Base-by-base conservation (phyloP, 2,113 vertebrate species). In the Paraplagusia blochii region DNA sequence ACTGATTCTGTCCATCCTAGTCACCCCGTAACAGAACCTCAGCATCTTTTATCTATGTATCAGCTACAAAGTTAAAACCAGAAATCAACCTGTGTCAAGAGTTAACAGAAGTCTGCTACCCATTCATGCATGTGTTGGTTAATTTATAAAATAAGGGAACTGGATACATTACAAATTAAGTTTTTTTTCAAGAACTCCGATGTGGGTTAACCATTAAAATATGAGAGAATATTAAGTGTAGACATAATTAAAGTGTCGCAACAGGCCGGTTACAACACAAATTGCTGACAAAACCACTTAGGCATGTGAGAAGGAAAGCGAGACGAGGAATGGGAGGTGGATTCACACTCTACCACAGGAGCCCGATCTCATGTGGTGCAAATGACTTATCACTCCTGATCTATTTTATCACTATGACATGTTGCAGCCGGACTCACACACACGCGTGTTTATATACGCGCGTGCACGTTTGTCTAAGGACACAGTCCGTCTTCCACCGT, bases 161-260 rank as follows among this genome's bases (percentile, higher is more conserved):
- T 16, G 43, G 38, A 44, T 53, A 44, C 38, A 50, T 53, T 59
- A 14, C 40, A 17, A 44, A 52, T 52, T 4, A 59, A 52, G 36
- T 53, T 1, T 8, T 60, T 58, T 35, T n/a, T n/a, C n/a, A 40
- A 40, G 36, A 60, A 15, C 34, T 35, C 9, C n/a, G 15, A 51
- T 65, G 62, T 33, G 68, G 54, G 44, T 34, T 74, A 63, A 76
- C 66, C 63, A 34, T 0, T 9, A 64, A 16, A 47, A 19, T 44
- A 29, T 47, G 52, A 53, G 9, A 54, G 22, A 68, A n/a, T n/a
- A n/a, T n/a, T n/a, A n/a, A n/a, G 36, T 29, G 69, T 33, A 51
- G 19, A 64, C 52, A 49, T 71, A 71, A 73, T 76, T 71, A 65
- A 76, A 76, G n/a, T 63, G 66, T 74, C 66, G 70, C 58, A 62